phyloP scores from a whole-genome alignment of 1,140 invertebrate genomes.

The Bombus vancouverensis region DNA sequence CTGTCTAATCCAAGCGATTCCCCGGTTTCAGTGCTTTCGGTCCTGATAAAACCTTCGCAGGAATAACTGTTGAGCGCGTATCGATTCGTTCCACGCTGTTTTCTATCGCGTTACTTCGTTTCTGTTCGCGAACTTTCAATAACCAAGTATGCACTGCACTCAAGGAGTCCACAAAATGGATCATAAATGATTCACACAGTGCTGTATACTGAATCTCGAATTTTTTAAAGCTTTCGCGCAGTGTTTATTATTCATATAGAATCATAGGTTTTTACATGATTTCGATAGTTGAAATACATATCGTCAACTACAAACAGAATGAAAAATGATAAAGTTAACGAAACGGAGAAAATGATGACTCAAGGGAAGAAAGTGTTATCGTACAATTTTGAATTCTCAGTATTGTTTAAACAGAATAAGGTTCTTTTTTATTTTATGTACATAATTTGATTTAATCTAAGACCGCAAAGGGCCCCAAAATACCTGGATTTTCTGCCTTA shows the following conservation, averaged over 20 bases:
- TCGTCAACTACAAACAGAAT: not conserved
- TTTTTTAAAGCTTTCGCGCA: not conserved
- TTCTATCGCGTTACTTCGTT: constrained; percentile 16
- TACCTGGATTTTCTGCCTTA: not conserved
- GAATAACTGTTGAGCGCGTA: not conserved
- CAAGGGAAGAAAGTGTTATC: not conserved
- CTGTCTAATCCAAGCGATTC: constrained; percentile 1
- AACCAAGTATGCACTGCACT: constrained; percentile 5
- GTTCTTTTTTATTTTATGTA: too few relatives aligned
- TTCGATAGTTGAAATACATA: not conserved
- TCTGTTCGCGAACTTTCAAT: not conserved
- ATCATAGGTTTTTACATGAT: not conserved
- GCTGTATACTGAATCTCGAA: not conserved
- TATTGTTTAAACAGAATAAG: too few relatives aligned
- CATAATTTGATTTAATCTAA: too few relatives aligned
- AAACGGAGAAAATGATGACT: not conserved
- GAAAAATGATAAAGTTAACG: not conserved
- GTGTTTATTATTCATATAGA: not conserved
- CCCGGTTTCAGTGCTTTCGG: not conserved
- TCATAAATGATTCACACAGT: not conserved
- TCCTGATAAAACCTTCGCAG: not conserved
- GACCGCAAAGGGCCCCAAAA: too few relatives aligned
- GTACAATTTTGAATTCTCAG: too few relatives aligned
- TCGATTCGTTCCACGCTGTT: not conserved
- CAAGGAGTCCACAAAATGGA: not conserved